A percentile compares a stretch with the other conserved stretches of the same genome.
Evolutionary conservation across 2,888 invertebrate species (phyloP).

Genomic region (Heteromurus nitidus): DNA sequence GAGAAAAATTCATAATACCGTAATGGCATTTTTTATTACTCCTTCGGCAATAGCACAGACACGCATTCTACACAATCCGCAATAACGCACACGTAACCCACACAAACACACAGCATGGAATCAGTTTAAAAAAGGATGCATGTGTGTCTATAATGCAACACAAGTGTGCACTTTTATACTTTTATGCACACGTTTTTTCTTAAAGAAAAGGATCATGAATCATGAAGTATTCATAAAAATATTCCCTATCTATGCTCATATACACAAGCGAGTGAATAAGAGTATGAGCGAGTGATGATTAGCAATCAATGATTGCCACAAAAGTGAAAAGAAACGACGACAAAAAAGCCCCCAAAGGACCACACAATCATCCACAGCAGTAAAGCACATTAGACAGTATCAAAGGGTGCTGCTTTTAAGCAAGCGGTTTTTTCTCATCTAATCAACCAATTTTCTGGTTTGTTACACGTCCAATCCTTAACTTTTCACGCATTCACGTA

Average conservation of each 20-base stretch:
- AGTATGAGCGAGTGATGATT: constrained; percentile 7
- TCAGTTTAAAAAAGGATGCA: too few species aligned
- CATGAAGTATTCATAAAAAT: constrained; percentile 40
- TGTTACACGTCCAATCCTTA: constrained; percentile 18
- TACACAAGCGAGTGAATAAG: too few species aligned
- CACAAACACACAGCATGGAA: neutral
- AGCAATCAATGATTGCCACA: constrained; percentile 27
- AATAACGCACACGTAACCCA: neutral
- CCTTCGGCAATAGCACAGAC: neutral
- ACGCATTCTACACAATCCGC: constrained; percentile 2
- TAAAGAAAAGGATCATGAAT: constrained; percentile 31
- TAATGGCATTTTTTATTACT: constrained; percentile 28
- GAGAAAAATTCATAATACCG: constrained; percentile 39
- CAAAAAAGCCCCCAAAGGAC: constrained; percentile 23
- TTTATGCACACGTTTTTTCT: constrained; percentile 2
- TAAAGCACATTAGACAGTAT: neutral
- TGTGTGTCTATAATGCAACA: neutral
- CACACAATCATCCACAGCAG: constrained; percentile 7
- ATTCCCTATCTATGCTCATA: too few species aligned
- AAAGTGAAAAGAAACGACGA: constrained; percentile 1
- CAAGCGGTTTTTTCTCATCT: constrained; percentile 1
- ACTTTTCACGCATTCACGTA: neutral
- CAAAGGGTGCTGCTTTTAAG: neutral
- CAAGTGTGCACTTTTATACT: neutral
- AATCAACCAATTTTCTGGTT: constrained; percentile 43